Evolutionary conservation across 2,888 invertebrate species (phyloP), one percentile per base, ranked within the genome.

Genomic region (Nymphalis polychloros): DNA sequence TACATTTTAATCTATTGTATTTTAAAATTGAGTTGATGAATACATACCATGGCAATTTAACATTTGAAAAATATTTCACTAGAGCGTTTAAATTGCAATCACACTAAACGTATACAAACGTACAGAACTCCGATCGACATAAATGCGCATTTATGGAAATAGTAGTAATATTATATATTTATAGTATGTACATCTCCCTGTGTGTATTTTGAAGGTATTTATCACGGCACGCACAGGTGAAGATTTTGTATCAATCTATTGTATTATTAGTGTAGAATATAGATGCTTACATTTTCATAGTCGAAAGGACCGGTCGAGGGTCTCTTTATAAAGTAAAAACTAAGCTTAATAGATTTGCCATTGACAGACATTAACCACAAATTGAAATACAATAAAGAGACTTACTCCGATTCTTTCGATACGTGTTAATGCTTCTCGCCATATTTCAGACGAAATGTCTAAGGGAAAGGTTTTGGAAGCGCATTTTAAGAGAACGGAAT

Each of bases 71-170:
- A 8, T 31, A 31, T 41, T 41, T 41, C 13, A 19, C 19, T 41
- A 19, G 19, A 19, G 3, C 35, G 13, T 17, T 20, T 5, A 57
- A 57, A 20, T 10, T 19, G 1, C 19, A 41, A 41, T 13, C 2
- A 41, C 10, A 41, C 41, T 41, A 55, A 6, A 19, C 8, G 31
- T 31, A 27, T 41, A 23, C 6, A 55, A 5, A n/a, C 17, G 35
- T 35, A 31, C 17, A 35, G 17, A 19, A 57, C 31, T 57, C 35
- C n/a, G 31, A 13, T 19, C 50, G 50, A 62, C 35, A 48, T 67
- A 68, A 27, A 67, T 64, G 64, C 70, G 67, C 64, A 70, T 61
- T 70, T 67, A 67, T 64, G 16, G 41, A 64, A 64, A 27, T 64
- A 57, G 57, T 63, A 59, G 17, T 7, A 48, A 31, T 55, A 35